Conservation (phyloP, 2,113 vertebrate species). For the Cochlearius cochlearius region DNA sequence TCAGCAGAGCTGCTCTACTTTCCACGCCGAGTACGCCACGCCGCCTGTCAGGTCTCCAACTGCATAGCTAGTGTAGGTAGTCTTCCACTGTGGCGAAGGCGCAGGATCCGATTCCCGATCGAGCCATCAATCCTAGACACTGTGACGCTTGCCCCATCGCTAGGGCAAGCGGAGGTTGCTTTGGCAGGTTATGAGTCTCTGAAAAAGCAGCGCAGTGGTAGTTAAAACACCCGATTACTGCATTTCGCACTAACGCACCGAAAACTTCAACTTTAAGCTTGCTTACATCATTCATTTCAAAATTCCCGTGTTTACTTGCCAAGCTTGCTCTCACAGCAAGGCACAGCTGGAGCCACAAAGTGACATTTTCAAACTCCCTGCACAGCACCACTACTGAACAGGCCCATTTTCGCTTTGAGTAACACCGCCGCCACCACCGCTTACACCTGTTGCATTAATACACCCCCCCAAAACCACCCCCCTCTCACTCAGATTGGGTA, state of each 20-base stretch:
- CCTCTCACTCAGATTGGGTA: too few relatives aligned
- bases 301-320: rapidly evolving
- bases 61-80: conserved; percentile 94
- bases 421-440: rapidly evolving
- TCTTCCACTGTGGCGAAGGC: conserved; percentile 97
- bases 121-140: conserved; percentile 97
- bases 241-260: rapidly evolving
- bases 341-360: neutral
- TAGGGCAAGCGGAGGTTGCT: conserved; percentile 95
- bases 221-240: neutral
- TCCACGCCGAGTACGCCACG: conserved; percentile 65
- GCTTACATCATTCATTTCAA: neutral
- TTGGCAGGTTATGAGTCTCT: conserved; percentile 99
- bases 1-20: conserved; percentile 78
- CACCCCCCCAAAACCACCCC: rapidly evolving
- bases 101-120: conserved; percentile 93
- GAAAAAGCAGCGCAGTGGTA: neutral
- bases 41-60: conserved; percentile 29
- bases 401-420: neutral
- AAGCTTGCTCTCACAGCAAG: neutral
- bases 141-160: conserved; percentile 95
- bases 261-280: neutral
- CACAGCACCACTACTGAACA: rapidly evolving
- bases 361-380: neutral
- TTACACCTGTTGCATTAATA: rapidly evolving